Evolutionary conservation across 2,113 vertebrate genomes (phyloP).

Genomic region (Malurus cyaneus): DNA sequence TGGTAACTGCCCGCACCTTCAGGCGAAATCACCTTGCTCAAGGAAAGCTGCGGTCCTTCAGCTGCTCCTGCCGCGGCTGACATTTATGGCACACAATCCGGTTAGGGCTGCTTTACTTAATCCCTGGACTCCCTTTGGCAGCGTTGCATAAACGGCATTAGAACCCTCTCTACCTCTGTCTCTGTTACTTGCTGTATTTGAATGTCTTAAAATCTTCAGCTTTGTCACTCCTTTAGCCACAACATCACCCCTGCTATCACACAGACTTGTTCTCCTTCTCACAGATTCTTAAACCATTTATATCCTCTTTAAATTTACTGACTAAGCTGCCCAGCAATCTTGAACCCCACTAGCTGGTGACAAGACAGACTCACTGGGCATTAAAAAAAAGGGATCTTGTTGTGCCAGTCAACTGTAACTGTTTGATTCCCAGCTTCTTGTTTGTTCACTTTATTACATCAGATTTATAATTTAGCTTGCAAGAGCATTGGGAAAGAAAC

Average conservation of each 20-base stretch:
- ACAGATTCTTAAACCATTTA: neutral
- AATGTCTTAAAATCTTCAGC: neutral
- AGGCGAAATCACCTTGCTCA: conserved; percentile 9
- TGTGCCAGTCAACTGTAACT: neutral
- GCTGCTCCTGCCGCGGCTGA: neutral
- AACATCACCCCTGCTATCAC: neutral
- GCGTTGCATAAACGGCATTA: conserved; percentile 24
- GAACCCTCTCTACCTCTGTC: neutral
- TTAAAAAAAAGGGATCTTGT: neutral
- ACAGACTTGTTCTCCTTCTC: neutral
- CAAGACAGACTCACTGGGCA: neutral
- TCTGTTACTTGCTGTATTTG: neutral
- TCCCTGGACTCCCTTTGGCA: neutral
- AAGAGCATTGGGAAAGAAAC: neutral
- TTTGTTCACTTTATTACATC: neutral
- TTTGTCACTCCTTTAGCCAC: neutral
- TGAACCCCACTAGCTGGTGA: neutral
- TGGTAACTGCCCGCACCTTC: neutral
- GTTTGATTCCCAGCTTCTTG: neutral
- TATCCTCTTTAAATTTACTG: neutral
- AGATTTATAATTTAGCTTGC: neutral
- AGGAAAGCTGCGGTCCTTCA: neutral
- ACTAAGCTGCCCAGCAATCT: neutral
- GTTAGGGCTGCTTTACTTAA: conserved; percentile 45
- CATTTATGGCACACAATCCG: conserved; percentile 26